Evolutionary conservation across 1,140 invertebrate species (phyloP).

Genomic region (Scaptomyza graminum): DNA sequence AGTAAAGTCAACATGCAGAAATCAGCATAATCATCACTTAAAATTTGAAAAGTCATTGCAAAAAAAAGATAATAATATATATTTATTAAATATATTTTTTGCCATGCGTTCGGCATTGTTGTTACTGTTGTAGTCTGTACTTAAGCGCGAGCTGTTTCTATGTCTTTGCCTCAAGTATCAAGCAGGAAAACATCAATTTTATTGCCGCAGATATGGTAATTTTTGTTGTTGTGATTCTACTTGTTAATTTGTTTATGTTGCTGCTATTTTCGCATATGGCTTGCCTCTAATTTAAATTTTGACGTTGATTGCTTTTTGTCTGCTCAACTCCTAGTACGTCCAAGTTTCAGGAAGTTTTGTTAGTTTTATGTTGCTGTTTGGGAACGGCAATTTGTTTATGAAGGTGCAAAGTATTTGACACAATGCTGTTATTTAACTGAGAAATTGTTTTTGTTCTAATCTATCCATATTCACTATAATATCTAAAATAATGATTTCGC

Average conservation of each 20-base stretch:
- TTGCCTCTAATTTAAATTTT: constrained; percentile 6
- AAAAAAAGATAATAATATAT: constrained; percentile 36
- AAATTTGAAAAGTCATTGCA: constrained; percentile 70
- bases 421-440: no score
- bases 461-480: no score
- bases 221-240: constrained; percentile 11
- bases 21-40: constrained; percentile 77
- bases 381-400: neutral
- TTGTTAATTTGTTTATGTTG: constrained; percentile 7
- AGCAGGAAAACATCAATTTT: constrained; percentile 65
- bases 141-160: constrained; percentile 65
- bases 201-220: constrained; percentile 47
- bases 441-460: no score
- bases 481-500: no score
- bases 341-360: constrained; percentile 21
- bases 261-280: neutral
- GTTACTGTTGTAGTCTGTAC: constrained; percentile 41
- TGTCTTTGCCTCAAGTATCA: constrained; percentile 48
- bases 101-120: constrained; percentile 3
- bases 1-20: constrained; percentile 53
- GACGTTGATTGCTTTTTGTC: neutral
- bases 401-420: neutral
- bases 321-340: neutral
- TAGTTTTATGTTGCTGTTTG: neutral
- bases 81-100: constrained; percentile 30